Evolutionary conservation across 2,888 invertebrate genomes (phyloP), one percentile per base, ranked within the genome.

Genomic region (Drosophila birchii): DNA sequence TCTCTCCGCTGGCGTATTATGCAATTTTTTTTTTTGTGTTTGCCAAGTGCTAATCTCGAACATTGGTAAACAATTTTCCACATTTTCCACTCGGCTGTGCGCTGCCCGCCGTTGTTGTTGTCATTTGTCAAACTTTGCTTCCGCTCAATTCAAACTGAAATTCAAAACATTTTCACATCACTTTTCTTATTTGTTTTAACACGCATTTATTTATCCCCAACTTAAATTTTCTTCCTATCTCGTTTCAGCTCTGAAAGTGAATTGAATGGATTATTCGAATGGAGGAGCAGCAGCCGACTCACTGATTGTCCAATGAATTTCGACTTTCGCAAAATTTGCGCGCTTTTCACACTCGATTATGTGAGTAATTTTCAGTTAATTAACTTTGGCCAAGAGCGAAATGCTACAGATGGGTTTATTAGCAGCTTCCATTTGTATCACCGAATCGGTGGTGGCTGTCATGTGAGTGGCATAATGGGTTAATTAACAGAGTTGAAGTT

Each of bases 41-140:
- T 23, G 74, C 73, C 75, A 88, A 82, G 83, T 86, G 88, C 84
- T 84, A 84, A 86, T 88, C 51, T 67, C 36, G 78, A 88, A 83
- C 86, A 84, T 83, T 74, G 86, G 43, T 62, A 55, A 71, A 61
- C 70, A 62, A 57, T 72, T 72, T 72, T 51, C 56, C 53, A 34
- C 43, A 74, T 74, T 74, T 74, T 74, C 56, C 55, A 66, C 32
- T 58, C 49, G 11, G 14, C 11, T 45, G 61, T 41, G 29, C 32
- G 34, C 20, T 12, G 14, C 12, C 26, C 32, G 20, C 5, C 32
- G 20, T n/a, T 49, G 58, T 20, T 26, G 38, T 16, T 75, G 70
- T 73, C 74, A 82, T 82, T 87, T 87, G 84, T 81, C 86, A 79
- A 68, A 78, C 34, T 47, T 18, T 18, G 32, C 75, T 87, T 81